These are phyloP conservation scores for Coryphaenoides rupestris DNA, from an alignment of 2,113 vertebrate genomes.

Conservation along the genomic window DNA sequence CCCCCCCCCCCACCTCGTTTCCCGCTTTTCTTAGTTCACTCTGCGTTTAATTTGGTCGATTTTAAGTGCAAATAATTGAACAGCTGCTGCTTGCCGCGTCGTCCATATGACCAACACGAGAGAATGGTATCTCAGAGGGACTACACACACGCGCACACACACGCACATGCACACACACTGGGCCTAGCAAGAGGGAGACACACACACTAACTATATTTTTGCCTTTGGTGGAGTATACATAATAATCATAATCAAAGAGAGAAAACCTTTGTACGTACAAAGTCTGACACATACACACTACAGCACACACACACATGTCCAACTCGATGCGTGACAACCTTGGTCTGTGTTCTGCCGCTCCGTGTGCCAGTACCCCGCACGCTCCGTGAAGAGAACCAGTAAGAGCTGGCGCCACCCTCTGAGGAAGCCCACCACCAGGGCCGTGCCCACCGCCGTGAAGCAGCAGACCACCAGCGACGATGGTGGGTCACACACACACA, in stretches of 20 bases:
- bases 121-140: too few relatives aligned
- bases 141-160: neutral
- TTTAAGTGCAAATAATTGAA: too few relatives aligned
- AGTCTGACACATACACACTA: conserved; percentile 10
- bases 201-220: too few relatives aligned
- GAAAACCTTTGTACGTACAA: neutral
- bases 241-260: too few relatives aligned
- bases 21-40: too few relatives aligned
- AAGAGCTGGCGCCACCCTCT: conserved; percentile 79
- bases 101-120: too few relatives aligned
- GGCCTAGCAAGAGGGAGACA: too few relatives aligned
- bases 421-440: conserved; percentile 83
- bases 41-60: neutral
- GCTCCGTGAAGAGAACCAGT: conserved; percentile 63
- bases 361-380: conserved; percentile 56
- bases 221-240: too few relatives aligned
- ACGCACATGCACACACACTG: conserved; percentile 7
- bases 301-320: neutral
- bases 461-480: conserved; percentile 85
- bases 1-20: too few relatives aligned
- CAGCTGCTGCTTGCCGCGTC: too few relatives aligned
- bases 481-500: conserved; percentile 68
- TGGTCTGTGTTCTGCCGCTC: conserved; percentile 5
- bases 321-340: too few relatives aligned
- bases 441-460: conserved; percentile 87